phyloP scores from a whole-genome alignment of 2,113 vertebrate species.

The Acanthochromis polyacanthus region DNA sequence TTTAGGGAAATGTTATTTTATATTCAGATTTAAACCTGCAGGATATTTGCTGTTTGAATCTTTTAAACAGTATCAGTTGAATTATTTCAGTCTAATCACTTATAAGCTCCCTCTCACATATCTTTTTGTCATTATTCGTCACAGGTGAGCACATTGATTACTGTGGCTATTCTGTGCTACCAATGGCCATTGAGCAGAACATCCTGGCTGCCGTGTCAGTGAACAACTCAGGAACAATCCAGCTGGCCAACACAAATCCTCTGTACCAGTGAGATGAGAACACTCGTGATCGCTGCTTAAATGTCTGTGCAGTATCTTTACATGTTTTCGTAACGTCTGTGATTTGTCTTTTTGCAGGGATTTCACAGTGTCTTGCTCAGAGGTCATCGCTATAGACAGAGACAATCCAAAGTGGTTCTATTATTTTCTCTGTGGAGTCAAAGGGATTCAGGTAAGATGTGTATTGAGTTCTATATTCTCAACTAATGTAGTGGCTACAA shows the following conservation, averaged over 20 bases:
- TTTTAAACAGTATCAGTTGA: neutral
- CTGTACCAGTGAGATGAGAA: slow-evolving; percentile 88
- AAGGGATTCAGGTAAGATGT: slow-evolving; percentile 93
- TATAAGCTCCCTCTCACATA: neutral
- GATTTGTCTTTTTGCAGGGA: slow-evolving; percentile 84
- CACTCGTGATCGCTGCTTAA: neutral
- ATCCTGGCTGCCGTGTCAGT: slow-evolving; percentile 93
- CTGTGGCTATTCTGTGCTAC: slow-evolving; percentile 97
- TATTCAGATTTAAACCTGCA: too few relatives aligned
- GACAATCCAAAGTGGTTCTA: slow-evolving; percentile 93
- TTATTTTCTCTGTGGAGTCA: slow-evolving; percentile 98
- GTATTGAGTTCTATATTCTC: neutral
- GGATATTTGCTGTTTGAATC: too few relatives aligned
- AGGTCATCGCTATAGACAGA: slow-evolving; percentile 90
- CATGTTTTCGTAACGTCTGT: neutral
- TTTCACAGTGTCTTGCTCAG: slow-evolving; percentile 84
- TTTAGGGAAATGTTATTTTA: too few relatives aligned
- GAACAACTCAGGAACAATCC: slow-evolving; percentile 83
- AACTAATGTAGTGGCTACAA: neutral
- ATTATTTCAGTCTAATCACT: neutral
- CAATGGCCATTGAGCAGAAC: slow-evolving; percentile 97
- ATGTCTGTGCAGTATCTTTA: too few relatives aligned
- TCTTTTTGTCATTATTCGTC: neutral
- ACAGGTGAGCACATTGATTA: slow-evolving; percentile 98
- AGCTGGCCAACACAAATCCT: slow-evolving; percentile 90